Base-by-base conservation (phyloP, 2,888 invertebrate genomes). In the Tolmerus cingulatus region DNA sequence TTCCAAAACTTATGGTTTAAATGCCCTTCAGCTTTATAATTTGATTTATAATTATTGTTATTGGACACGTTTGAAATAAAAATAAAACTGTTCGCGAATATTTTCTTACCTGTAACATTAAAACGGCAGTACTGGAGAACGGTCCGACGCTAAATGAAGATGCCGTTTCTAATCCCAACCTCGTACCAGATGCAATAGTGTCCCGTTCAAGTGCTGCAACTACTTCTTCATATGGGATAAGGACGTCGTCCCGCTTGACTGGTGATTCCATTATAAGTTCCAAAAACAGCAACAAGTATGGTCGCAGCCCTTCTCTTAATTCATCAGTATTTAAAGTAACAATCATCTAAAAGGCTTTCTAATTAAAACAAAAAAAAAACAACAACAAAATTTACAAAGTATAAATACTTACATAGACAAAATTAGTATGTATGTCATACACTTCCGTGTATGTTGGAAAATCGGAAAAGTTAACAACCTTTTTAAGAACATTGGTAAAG, bases 371-470 rank as follows among this genome's bases (percentile, higher is more conserved):
- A 90, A 90, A 86, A 79, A 40, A 30, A 30, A 30, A 30, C 30
- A 30, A n/a, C n/a, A 37, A 34, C 51, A 87, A 34, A 34, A 2
- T 5, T 87, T 4, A 51, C 2, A 27, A 0, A 0, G 27, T 7
- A 27, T 23, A 14, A 66, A 66, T 23, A 27, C 95, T 94, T 92
- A 97, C 97, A 92, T 97, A 96, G 89, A 97, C 95, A 92, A 98
- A 97, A 92, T 96, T 96, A 1, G 97, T 96, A 89, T 96, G 95
- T 81, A 97, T 93, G 91, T 96, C 95, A 92, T 97, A 96, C 82
- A 97, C 93, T 89, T 96, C 95, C 0, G 97, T 95, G 90, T 95
- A 96, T 27, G 97, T 93, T 0, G 97, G 97, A 76, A 97, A 92
- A 79, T 95, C 93, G 1, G 92, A 91, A 14, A 96, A 92, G 91